phyloP scores from a whole-genome alignment of 2,888 invertebrate genomes.

The Fragum fragum region DNA sequence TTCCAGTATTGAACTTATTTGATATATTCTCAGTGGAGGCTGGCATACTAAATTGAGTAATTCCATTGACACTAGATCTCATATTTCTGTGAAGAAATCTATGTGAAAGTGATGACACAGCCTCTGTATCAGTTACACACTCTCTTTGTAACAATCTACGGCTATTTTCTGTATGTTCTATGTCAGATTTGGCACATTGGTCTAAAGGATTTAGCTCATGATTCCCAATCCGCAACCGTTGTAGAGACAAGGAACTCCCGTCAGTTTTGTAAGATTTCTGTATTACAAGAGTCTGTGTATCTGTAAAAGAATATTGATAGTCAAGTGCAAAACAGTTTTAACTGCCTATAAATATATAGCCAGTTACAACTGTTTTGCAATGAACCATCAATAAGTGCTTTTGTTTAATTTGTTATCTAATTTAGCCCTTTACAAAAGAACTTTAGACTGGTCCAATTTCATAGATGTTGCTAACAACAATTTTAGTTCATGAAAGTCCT shows the following conservation, averaged over 20 bases:
- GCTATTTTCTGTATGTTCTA: slow-evolving; percentile 7
- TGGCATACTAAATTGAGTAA: too few species aligned
- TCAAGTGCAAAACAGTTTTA: too few species aligned
- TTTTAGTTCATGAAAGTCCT: too few species aligned
- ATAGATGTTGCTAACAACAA: too few species aligned
- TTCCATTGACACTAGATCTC: background rate
- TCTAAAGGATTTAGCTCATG: background rate
- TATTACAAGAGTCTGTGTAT: slow-evolving; percentile 1
- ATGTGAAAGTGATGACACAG: slow-evolving; percentile 41
- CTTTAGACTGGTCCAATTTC: too few species aligned
- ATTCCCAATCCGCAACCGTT: background rate
- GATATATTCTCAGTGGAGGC: background rate
- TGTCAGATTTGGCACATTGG: slow-evolving; percentile 37
- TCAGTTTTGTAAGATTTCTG: background rate
- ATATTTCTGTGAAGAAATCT: slow-evolving; percentile 22
- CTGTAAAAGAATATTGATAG: too few species aligned
- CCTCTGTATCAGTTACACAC: slow-evolving; percentile 36
- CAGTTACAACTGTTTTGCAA: too few species aligned
- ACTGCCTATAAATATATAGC: too few species aligned
- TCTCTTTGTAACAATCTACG: slow-evolving; percentile 8
- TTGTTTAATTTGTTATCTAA: too few species aligned
- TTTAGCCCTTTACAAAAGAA: too few species aligned
- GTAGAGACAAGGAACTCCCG: background rate
- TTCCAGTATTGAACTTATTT: background rate
- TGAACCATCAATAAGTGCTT: too few species aligned